Evolutionary conservation across 2,797 vertebrate genomes (phyloP).

Genomic region (Schizopygopsis malacanthus): DNA sequence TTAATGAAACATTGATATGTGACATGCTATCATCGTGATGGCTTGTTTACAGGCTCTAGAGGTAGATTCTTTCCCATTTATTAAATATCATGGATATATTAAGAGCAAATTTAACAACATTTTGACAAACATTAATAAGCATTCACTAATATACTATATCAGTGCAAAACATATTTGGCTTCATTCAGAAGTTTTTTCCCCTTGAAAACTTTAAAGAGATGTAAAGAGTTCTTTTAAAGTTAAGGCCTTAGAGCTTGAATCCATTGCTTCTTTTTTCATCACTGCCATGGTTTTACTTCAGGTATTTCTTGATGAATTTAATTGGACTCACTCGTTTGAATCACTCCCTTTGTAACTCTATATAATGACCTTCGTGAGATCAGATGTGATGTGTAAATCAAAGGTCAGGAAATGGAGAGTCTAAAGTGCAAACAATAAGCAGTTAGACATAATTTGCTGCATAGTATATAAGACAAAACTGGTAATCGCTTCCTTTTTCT

Average conservation of each 20-base stretch:
- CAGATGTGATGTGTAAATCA: background rate
- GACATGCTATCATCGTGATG: background rate
- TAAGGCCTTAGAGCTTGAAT: background rate
- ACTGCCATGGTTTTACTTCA: background rate
- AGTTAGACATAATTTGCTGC: background rate
- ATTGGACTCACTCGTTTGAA: background rate
- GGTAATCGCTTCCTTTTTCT: background rate
- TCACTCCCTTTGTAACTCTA: background rate
- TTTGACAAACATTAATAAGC: background rate
- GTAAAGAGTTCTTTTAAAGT: background rate
- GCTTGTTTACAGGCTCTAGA: constrained; percentile 1
- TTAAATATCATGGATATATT: background rate
- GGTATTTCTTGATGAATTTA: background rate
- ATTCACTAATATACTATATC: background rate
- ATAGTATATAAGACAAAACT: background rate
- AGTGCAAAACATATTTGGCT: background rate
- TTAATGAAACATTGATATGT: constrained; percentile 5
- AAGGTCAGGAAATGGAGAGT: background rate
- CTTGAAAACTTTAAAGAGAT: background rate
- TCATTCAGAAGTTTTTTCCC: background rate
- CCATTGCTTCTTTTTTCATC: background rate
- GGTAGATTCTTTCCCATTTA: background rate
- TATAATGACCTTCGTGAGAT: background rate
- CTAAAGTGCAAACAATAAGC: background rate
- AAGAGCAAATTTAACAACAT: background rate